These are phyloP conservation scores for Forbesichthys papilliferus DNA, from an alignment of 2,113 vertebrate species.

Conservation along the genomic window DNA sequence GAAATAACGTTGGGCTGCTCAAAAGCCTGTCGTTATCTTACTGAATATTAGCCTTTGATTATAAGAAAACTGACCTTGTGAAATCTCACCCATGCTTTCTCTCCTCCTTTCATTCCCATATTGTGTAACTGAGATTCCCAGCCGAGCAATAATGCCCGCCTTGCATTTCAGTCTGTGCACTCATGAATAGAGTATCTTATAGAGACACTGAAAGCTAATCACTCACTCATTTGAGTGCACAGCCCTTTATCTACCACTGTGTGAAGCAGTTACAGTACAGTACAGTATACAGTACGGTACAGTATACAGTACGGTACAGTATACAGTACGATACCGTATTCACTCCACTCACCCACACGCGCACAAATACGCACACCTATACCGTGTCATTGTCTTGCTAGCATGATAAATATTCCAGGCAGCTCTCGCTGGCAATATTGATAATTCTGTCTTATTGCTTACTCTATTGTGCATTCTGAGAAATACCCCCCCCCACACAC, in stretches of 20 bases:
- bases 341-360: constrained; percentile 17
- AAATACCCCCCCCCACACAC: constrained; percentile 27
- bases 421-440: constrained; percentile 51
- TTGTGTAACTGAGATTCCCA: neutral
- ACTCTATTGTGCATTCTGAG: constrained; percentile 69
- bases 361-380: neutral
- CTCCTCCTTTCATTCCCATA: constrained; percentile 1
- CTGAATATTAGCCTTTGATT: constrained; percentile 39
- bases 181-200: constrained; percentile 4
- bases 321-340: too few relatives aligned
- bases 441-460: constrained; percentile 67
- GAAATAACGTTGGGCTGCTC: constrained; percentile 24
- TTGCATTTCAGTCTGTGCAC: neutral
- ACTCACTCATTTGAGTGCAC: constrained; percentile 9
- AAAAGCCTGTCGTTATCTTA: constrained; percentile 7
- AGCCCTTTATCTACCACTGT: constrained; percentile 9
- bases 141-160: too few relatives aligned
- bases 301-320: too few relatives aligned
- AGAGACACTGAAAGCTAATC: constrained; percentile 13
- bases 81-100: neutral
- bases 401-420: constrained; percentile 66
- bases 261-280: too few relatives aligned
- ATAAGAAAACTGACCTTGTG: constrained; percentile 58
- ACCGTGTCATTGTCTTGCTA: constrained; percentile 49
- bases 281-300: too few relatives aligned